phyloP scores from a whole-genome alignment of 2,113 vertebrate genomes.

The Chionomys nivalis region DNA sequence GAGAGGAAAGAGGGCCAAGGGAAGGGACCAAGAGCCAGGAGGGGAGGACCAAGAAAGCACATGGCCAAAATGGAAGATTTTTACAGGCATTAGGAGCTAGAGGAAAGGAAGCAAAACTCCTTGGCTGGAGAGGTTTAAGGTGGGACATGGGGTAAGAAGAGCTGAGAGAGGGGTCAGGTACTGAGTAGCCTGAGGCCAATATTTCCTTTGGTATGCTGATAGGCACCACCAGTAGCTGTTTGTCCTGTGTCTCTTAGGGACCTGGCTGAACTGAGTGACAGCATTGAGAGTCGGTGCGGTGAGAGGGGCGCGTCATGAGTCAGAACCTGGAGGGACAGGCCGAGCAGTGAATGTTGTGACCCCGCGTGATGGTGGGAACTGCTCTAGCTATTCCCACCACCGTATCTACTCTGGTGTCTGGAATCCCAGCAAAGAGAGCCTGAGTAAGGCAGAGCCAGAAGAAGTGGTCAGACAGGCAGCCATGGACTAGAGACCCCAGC shows the following conservation, averaged over 20 bases:
- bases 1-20: neutral
- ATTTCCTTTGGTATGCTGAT: neutral
- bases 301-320: accelerated
- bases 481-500: neutral
- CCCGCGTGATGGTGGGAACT: too few relatives aligned
- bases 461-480: too few relatives aligned
- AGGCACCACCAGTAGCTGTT: neutral
- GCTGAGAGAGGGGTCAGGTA: neutral
- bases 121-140: neutral
- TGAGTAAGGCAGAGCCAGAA: neutral
- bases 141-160: neutral
- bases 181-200: neutral
- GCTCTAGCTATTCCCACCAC: accelerated
- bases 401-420: too few relatives aligned
- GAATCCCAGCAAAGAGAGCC: neutral
- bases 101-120: neutral
- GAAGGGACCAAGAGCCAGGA: neutral
- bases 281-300: neutral
- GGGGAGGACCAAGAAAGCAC: neutral
- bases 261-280: neutral
- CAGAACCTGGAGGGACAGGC: accelerated
- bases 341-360: neutral
- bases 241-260: neutral
- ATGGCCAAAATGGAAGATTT: neutral
- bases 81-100: neutral